These are phyloP conservation scores for Tragelaphus buxtoni DNA, from an alignment of 2,113 vertebrate species.

Conservation along the genomic window DNA sequence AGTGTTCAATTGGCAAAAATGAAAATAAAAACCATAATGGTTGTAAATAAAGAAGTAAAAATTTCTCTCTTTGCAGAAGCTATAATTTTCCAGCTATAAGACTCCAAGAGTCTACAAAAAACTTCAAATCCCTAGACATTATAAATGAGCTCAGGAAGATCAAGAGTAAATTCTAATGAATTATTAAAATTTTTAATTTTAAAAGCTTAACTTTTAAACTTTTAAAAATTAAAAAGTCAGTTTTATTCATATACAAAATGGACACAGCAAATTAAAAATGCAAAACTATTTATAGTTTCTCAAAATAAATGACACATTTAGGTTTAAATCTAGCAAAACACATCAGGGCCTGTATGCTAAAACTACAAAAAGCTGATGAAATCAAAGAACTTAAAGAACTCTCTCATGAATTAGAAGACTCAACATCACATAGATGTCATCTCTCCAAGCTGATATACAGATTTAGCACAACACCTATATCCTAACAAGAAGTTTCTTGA, in stretches of 20 bases:
- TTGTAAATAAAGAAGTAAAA: background rate
- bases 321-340: background rate
- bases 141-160: background rate
- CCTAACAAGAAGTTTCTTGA: background rate
- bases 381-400: background rate
- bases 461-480: background rate
- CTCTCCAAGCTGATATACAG: background rate
- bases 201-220: background rate
- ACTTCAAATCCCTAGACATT: background rate
- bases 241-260: background rate
- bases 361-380: background rate
- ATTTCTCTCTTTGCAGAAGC: background rate
- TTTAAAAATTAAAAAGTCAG: background rate
- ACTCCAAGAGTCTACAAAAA: background rate
- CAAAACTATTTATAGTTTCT: background rate
- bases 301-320: background rate
- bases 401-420: background rate
- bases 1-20: background rate
- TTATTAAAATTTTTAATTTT: background rate
- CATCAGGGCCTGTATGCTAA: background rate
- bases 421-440: background rate
- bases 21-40: background rate
- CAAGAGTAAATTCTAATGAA: background rate
- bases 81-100: background rate
- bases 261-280: background rate